Conservation (phyloP, 2,113 vertebrate genomes). For the Corvus cornix region DNA sequence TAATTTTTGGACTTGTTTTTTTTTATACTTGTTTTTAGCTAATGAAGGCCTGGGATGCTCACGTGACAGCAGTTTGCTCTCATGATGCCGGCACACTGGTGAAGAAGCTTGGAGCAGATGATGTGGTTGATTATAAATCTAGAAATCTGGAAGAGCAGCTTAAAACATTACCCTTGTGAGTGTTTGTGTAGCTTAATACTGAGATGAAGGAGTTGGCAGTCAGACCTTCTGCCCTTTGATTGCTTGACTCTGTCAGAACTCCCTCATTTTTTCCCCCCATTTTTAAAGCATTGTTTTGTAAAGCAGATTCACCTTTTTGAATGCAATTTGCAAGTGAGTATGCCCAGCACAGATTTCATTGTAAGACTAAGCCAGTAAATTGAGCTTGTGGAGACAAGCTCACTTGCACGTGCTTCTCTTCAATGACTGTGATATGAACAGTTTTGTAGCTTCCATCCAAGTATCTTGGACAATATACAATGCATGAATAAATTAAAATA, state of each 20-base stretch:
- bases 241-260: neutral
- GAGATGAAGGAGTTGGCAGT: neutral
- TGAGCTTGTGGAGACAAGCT: neutral
- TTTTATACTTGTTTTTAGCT: constrained; percentile 71
- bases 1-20: neutral
- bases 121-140: constrained; percentile 87
- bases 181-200: neutral
- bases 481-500: constrained; percentile 9
- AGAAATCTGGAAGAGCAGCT: constrained; percentile 79
- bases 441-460: neutral
- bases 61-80: constrained; percentile 94
- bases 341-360: neutral
- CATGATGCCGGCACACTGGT: constrained; percentile 83
- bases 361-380: neutral
- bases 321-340: neutral
- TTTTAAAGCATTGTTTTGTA: neutral
- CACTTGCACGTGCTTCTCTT: neutral
- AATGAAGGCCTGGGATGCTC: constrained; percentile 90
- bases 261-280: neutral
- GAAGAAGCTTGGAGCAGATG: constrained; percentile 86
- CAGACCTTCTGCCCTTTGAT: neutral
- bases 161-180: constrained; percentile 80
- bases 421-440: neutral
- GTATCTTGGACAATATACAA: neutral
- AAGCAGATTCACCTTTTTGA: neutral